Percentiles rank a stretch among this genome's conserved stretches.
Conservation (phyloP, 2,888 invertebrate species). For the Plagiodera versicolora region DNA sequence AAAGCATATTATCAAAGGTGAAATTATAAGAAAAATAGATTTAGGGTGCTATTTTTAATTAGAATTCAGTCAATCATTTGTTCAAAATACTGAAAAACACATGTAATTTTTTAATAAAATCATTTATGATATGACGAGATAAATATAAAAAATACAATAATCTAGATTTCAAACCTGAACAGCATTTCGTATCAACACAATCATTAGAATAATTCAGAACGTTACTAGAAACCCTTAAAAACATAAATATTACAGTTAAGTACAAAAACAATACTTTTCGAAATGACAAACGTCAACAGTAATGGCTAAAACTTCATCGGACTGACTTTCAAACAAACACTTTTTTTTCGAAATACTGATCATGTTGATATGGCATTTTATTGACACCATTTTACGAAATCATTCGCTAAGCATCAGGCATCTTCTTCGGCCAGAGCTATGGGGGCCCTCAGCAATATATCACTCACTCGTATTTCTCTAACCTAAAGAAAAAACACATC, state of each 20-base stretch:
- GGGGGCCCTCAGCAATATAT: conserved; percentile 50
- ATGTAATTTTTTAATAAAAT: conserved; percentile 16
- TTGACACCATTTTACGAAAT: conserved; percentile 23
- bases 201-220: conserved; percentile 32
- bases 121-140: conserved; percentile 24
- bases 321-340: conserved; percentile 24
- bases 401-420: conserved; percentile 23
- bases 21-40: conserved; percentile 1
- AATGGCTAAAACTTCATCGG: conserved; percentile 33
- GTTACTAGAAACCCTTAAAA: conserved; percentile 33
- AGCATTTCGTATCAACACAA: conserved; percentile 38
- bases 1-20: background rate
- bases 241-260: conserved; percentile 27
- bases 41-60: background rate
- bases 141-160: conserved; percentile 31
- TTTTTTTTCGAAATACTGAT: conserved; percentile 41
- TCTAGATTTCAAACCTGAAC: conserved; percentile 35
- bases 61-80: conserved; percentile 16
- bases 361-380: conserved; percentile 44
- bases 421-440: conserved; percentile 53
- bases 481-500: conserved; percentile 42
- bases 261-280: conserved; percentile 35
- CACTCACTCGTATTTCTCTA: conserved; percentile 50
- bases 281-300: conserved; percentile 20
- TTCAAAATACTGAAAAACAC: conserved; percentile 15